Evolutionary conservation across 2,797 vertebrate species (phyloP).

Genomic region (Knipowitschia caucasica): DNA sequence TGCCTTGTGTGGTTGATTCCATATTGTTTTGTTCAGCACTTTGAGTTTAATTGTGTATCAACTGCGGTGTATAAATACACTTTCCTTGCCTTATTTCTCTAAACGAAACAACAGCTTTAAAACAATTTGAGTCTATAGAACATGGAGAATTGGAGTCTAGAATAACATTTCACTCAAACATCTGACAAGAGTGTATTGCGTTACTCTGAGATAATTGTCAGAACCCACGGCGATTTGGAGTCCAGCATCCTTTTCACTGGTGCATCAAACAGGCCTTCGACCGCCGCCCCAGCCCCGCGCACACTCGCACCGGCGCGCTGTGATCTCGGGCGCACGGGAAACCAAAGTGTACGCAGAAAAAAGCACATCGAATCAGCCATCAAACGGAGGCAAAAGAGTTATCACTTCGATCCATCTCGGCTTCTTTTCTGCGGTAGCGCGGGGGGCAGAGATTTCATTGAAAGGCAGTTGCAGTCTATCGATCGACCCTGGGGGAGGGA

Average conservation of each 20-base stretch:
- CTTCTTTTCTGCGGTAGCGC: constrained; percentile 62
- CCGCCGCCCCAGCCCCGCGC: constrained; percentile 49
- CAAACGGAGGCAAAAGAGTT: constrained; percentile 61
- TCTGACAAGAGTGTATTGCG: constrained; percentile 36
- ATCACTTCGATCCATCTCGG: constrained; percentile 64
- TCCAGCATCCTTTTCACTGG: constrained; percentile 44
- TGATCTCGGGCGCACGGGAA: constrained; percentile 45
- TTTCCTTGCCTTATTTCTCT: no score
- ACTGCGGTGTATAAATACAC: no score
- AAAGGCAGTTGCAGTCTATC: constrained; percentile 70
- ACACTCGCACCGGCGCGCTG: constrained; percentile 29
- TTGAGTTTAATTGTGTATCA: no score
- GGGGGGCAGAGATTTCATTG: constrained; percentile 66
- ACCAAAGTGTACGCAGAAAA: constrained; percentile 51
- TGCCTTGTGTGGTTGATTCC: no score
- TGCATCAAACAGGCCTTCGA: constrained; percentile 60
- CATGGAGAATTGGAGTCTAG: no score
- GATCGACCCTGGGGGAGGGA: constrained; percentile 65
- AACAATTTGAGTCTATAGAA: no score
- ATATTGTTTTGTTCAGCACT: no score
- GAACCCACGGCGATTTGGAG: constrained; percentile 46
- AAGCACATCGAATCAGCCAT: constrained; percentile 45
- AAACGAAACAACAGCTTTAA: no score
- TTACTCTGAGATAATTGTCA: constrained; percentile 58
- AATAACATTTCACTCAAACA: no score